These are phyloP conservation scores for Miltochrista miniata DNA, from an alignment of 2,888 invertebrate genomes.

Conservation along the genomic window DNA sequence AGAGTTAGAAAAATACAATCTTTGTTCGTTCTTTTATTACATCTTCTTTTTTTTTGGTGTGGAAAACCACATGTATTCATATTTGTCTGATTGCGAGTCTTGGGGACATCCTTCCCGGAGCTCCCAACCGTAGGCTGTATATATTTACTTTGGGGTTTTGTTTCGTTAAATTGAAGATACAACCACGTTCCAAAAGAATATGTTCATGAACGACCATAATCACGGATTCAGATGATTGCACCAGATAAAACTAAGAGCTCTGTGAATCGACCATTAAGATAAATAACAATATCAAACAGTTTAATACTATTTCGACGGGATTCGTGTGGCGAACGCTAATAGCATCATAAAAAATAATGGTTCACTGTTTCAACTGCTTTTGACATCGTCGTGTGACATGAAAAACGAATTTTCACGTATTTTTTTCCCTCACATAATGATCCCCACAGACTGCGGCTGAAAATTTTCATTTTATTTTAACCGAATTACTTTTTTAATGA, in stretches of 20 bases:
- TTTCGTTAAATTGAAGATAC: too few relatives aligned
- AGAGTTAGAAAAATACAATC: not conserved
- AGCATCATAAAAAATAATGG: conserved; percentile 45
- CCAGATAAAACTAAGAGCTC: conserved; percentile 11
- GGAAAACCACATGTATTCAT: too few relatives aligned
- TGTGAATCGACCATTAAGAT: conserved; percentile 10
- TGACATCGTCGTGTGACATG: conserved; percentile 47
- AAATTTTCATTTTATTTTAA: conserved; percentile 34
- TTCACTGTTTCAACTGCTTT: conserved; percentile 45
- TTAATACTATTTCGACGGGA: conserved; percentile 21
- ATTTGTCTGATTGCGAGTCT: too few relatives aligned
- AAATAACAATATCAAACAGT: conserved; percentile 19
- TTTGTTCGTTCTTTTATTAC: too few relatives aligned
- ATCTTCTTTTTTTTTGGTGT: too few relatives aligned
- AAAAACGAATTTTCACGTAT: conserved; percentile 39
- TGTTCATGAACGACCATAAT: conserved; percentile 1
- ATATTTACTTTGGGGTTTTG: too few relatives aligned
- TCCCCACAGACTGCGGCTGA: conserved; percentile 20
- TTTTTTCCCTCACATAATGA: conserved; percentile 31
- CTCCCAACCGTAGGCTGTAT: too few relatives aligned
- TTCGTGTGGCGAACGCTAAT: conserved; percentile 36
- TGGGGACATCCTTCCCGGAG: too few relatives aligned
- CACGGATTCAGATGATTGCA: conserved; percentile 11
- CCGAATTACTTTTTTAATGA: conserved; percentile 35
- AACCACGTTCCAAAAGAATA: too few relatives aligned